Percentiles rank a stretch among this genome's conserved stretches.
phyloP scores from a whole-genome alignment of 2,113 vertebrate genomes.

The Cariama cristata region DNA sequence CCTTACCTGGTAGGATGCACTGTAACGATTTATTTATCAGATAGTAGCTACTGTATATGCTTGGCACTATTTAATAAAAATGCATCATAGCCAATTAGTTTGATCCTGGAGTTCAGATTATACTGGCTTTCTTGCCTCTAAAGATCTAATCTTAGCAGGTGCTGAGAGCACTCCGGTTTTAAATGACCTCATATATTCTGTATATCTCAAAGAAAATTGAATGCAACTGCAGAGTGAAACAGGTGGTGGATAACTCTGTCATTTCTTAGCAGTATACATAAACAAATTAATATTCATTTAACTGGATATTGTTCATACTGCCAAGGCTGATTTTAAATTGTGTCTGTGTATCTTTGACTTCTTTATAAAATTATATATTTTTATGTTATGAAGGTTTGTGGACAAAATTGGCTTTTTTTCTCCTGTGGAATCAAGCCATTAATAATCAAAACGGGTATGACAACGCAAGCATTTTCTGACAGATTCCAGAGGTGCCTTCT shows the following conservation, averaged over 20 bases:
- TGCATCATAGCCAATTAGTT: neutral
- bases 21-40: neutral
- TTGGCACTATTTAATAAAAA: conserved; percentile 3
- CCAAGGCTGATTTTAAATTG: neutral
- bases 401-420: neutral
- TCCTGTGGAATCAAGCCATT: neutral
- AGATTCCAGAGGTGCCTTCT: neutral
- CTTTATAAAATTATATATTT: neutral
- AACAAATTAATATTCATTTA: neutral
- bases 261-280: neutral
- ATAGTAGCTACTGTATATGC: neutral
- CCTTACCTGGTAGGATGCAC: neutral
- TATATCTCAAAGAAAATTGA: neutral
- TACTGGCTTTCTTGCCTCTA: conserved; percentile 10
- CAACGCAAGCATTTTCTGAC: neutral
- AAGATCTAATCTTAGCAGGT: conserved; percentile 34
- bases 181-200: conserved; percentile 17
- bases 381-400: neutral
- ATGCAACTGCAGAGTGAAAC: neutral
- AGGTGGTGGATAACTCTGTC: neutral
- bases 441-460: neutral
- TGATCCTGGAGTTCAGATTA: conserved; percentile 2
- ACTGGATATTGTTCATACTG: neutral
- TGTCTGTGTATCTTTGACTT: neutral
- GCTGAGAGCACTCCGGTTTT: neutral